Conservation (phyloP, 2,888 invertebrate species). For the Luperina testacea region DNA sequence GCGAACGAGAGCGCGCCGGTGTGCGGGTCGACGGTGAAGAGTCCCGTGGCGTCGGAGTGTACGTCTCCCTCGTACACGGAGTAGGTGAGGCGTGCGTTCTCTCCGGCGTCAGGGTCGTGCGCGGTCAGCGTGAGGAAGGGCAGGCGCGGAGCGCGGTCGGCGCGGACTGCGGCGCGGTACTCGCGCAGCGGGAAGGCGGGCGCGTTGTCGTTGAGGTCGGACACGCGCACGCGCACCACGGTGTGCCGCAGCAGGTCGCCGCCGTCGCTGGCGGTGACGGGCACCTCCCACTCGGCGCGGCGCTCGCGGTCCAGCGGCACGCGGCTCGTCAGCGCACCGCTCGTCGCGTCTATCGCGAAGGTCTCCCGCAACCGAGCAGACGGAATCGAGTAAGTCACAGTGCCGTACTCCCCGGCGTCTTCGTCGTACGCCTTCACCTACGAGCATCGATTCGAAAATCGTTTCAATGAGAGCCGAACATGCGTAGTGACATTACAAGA, state of each 20-base stretch:
- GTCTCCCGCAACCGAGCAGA: slow-evolving; percentile 93
- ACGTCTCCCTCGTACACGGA: slow-evolving; percentile 92
- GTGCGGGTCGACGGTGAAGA: slow-evolving; percentile 93
- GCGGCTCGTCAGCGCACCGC: slow-evolving; percentile 93
- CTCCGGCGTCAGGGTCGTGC: slow-evolving; percentile 94
- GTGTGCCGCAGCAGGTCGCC: slow-evolving; percentile 94
- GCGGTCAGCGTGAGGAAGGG: slow-evolving; percentile 89
- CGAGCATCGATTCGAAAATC: not conserved
- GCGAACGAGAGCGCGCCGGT: slow-evolving; percentile 93
- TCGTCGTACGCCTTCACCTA: slow-evolving; percentile 94
- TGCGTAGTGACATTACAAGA: not conserved
- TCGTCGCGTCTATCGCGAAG: slow-evolving; percentile 93
- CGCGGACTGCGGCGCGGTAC: slow-evolving; percentile 93
- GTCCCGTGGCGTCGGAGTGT: slow-evolving; percentile 89
- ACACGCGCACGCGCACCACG: slow-evolving; percentile 94
- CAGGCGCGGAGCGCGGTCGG: slow-evolving; percentile 78
- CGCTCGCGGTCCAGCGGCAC: slow-evolving; percentile 94
- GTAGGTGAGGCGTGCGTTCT: slow-evolving; percentile 93
- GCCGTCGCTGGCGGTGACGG: slow-evolving; percentile 95
- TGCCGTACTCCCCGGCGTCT: slow-evolving; percentile 94
- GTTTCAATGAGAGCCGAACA: not conserved
- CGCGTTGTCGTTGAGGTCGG: slow-evolving; percentile 95
- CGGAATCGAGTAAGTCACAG: slow-evolving; percentile 94
- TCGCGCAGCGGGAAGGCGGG: slow-evolving; percentile 94
- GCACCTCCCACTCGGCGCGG: slow-evolving; percentile 90